Evolutionary conservation across 1,140 invertebrate species (phyloP).

Genomic region (Drosophila pseudoananassae): DNA sequence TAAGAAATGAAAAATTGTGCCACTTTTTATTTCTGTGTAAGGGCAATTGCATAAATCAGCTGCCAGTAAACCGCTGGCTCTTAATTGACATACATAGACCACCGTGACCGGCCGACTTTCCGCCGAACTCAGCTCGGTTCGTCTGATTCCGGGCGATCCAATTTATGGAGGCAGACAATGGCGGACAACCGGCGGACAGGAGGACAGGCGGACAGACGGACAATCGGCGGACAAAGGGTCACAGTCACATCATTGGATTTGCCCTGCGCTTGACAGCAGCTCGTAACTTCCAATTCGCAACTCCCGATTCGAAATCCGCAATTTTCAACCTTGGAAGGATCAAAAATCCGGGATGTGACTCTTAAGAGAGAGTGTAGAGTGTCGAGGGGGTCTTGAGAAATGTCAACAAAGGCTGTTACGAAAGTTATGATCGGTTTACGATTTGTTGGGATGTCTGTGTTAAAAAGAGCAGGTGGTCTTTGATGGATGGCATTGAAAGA

Average conservation of each 20-base stretch:
- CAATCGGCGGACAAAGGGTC: slow-evolving; percentile 51
- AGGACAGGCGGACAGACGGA: background rate
- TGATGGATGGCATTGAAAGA: slow-evolving; percentile 6
- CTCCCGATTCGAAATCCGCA: background rate
- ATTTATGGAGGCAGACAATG: slow-evolving; percentile 60
- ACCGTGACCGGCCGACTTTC: slow-evolving; percentile 66
- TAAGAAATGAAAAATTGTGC: background rate
- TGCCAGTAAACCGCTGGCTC: slow-evolving; percentile 41
- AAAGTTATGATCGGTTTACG: slow-evolving; percentile 19
- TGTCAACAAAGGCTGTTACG: slow-evolving; percentile 10
- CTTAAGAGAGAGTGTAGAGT: no score
- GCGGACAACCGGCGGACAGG: slow-evolving; percentile 41
- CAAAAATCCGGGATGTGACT: background rate
- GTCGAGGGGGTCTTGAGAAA: slow-evolving; percentile 1
- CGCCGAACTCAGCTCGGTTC: slow-evolving; percentile 46
- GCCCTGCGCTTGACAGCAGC: slow-evolving; percentile 70
- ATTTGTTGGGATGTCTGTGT: background rate
- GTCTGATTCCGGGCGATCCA: slow-evolving; percentile 47
- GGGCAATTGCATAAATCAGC: slow-evolving; percentile 75
- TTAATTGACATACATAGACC: slow-evolving; percentile 79
- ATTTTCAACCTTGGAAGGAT: background rate
- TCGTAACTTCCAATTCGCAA: slow-evolving; percentile 47
- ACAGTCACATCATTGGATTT: slow-evolving; percentile 64
- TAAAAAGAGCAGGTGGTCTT: slow-evolving; percentile 20
- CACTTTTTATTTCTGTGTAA: slow-evolving; percentile 23